A percentile compares a stretch with the other conserved stretches of the same genome.
Conservation (phyloP, 1,140 invertebrate species). For the Chrysomallon squamiferum region DNA sequence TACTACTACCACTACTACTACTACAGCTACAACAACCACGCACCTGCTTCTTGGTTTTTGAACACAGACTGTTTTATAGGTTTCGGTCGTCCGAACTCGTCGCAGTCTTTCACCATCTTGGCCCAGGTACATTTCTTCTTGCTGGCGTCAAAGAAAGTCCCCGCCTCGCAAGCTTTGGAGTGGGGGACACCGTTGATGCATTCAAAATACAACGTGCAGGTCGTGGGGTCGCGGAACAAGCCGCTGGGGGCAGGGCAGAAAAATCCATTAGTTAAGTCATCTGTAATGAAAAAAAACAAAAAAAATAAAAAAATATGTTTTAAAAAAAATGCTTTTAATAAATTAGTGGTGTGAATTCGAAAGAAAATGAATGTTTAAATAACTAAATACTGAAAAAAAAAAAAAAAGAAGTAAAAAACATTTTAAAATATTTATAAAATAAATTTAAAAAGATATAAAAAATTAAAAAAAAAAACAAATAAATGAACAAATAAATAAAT, state of each 20-base stretch:
- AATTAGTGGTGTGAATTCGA: too few species aligned
- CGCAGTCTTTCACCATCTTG: slow-evolving; percentile 14
- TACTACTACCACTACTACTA: slow-evolving; percentile 12
- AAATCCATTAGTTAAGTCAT: not conserved
- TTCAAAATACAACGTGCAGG: slow-evolving; percentile 14
- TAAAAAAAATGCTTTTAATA: too few species aligned
- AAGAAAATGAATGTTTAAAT: too few species aligned
- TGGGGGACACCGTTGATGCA: slow-evolving; percentile 15
- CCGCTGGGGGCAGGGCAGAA: slow-evolving; percentile 12
- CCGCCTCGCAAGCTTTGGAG: slow-evolving; percentile 13
- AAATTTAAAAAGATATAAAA: too few species aligned
- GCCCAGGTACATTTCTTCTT: slow-evolving; percentile 20
- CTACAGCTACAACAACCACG: slow-evolving; percentile 10
- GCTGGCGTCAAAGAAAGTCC: slow-evolving; percentile 21
- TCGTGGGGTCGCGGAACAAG: slow-evolving; percentile 9
- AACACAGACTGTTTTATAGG: slow-evolving; percentile 1
- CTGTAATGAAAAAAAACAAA: too few species aligned
- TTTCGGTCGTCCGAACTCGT: not conserved
- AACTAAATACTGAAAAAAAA: too few species aligned
- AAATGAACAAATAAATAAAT: too few species aligned
- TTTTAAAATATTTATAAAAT: too few species aligned
- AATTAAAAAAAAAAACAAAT: too few species aligned
- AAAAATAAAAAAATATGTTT: not conserved
- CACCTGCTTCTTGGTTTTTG: slow-evolving; percentile 12
- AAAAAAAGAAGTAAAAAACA: too few species aligned